Evolutionary conservation across 2,797 vertebrate genomes (phyloP).

Genomic region (Gastrophryne carolinensis): DNA sequence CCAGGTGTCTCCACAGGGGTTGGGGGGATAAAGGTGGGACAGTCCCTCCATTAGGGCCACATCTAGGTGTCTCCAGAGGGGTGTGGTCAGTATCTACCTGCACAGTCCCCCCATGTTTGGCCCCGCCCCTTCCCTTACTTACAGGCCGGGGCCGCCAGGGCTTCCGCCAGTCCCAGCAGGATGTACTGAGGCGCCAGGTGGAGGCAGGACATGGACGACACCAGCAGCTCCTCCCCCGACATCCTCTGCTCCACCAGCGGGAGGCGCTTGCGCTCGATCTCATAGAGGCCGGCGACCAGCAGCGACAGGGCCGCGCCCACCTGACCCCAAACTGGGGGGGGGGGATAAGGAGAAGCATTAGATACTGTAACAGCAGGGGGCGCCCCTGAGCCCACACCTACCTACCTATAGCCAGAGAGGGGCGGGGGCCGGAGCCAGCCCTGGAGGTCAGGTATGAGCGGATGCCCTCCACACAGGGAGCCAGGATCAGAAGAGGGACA

Average conservation of each 20-base stretch:
- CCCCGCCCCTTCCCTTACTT: no score
- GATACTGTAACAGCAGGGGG: no score
- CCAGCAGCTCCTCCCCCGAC: constrained; percentile 76
- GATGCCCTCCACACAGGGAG: constrained; percentile 79
- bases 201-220: constrained; percentile 88
- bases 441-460: constrained; percentile 67
- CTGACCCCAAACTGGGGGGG: constrained; percentile 78
- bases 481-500: constrained; percentile 79
- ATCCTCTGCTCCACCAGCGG: constrained; percentile 78
- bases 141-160: constrained; percentile 86
- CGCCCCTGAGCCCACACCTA: background rate
- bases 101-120: no score
- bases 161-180: constrained; percentile 88
- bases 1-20: no score
- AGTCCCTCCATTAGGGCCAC: no score
- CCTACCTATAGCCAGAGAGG: constrained; percentile 79
- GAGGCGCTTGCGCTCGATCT: constrained; percentile 80
- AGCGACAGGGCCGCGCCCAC: constrained; percentile 77
- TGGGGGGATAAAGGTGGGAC: no score
- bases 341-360: no score
- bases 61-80: no score
- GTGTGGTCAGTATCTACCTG: no score
- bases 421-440: constrained; percentile 66
- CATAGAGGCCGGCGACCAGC: constrained; percentile 78
- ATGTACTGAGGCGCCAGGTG: constrained; percentile 85